Base-by-base conservation (phyloP, 2,888 invertebrate genomes). In the Pseudolycoriella hygida region DNA sequence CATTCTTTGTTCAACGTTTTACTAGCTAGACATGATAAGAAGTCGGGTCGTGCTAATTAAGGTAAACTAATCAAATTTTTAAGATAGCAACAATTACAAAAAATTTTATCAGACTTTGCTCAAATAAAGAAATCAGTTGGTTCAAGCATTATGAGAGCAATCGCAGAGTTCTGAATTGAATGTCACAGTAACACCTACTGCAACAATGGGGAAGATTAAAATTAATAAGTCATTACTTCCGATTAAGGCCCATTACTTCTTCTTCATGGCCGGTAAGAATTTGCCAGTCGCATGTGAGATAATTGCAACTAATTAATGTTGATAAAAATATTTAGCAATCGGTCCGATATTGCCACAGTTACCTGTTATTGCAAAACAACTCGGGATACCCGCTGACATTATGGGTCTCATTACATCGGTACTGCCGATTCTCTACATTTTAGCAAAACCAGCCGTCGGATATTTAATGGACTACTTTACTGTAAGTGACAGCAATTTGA, bases 241-340 rank as follows among this genome's bases (percentile, higher is more conserved):
- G 11, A 72, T 90, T 43, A 90, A 90, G 70, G 77, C 78, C 0
- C 88, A 88, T 59, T 90, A 77, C 59, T 87, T 90, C 66, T 82
- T 86, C 59, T 85, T 88, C 55, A 83, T 87, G 73, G 85, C 81
- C 52, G 83, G 87, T 86, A 67, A 77, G 74, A 68, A 41, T 10
- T 38, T 10, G 5, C 10, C 38, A n/a, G n/a, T n/a, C n/a, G n/a
- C n/a, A n/a, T n/a, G 12, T 12, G 12, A 15, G 10, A n/a, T 31
- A 12, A 30, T n/a, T n/a, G n/a, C n/a, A n/a, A n/a, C n/a, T n/a
- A n/a, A n/a, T n/a, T n/a, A n/a, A n/a, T n/a, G n/a, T n/a, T n/a
- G n/a, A n/a, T n/a, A n/a, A n/a, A n/a, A n/a, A n/a, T n/a, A n/a
- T n/a, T n/a, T n/a, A 86, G 86, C 84, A 0, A 72, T 85, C 66